phyloP scores from a whole-genome alignment of 1,140 invertebrate genomes.

The Trichonephila clavipes region DNA sequence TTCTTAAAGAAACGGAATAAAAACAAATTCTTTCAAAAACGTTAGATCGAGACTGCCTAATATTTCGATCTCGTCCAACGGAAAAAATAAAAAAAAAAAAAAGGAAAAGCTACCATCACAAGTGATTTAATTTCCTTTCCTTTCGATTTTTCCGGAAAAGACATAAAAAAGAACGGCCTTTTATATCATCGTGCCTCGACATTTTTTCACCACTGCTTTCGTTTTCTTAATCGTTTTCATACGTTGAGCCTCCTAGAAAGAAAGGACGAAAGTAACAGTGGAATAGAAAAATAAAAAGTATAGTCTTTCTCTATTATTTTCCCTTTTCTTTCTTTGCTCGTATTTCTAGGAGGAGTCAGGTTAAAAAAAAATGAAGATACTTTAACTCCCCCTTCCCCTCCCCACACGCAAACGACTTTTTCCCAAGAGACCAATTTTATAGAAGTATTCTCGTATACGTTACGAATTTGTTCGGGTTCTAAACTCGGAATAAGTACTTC shows the following conservation, averaged over 20 bases:
- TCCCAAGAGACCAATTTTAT: not conserved
- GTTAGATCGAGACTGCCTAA: conserved; percentile 50
- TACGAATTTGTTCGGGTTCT: not conserved
- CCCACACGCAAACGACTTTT: not conserved
- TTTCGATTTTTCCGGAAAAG: conserved; percentile 46
- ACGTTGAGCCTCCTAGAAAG: conserved; percentile 36
- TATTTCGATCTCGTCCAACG: conserved; percentile 39
- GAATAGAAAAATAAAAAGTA: conserved; percentile 8
- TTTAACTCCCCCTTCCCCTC: not conserved
- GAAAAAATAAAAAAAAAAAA: not conserved
- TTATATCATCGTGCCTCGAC: not conserved
- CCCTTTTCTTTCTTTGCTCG: not conserved
- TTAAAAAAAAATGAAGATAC: conserved; percentile 25
- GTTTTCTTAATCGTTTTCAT: conserved; percentile 69
- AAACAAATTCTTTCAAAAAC: not conserved
- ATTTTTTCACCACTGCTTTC: conserved; percentile 56
- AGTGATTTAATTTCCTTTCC: conserved; percentile 53
- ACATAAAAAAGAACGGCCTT: conserved; percentile 2
- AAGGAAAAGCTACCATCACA: conserved; percentile 1
- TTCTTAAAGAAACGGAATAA: not conserved
- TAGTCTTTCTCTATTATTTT: conserved; percentile 55
- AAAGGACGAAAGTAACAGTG: not conserved
- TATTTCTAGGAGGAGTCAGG: not conserved
- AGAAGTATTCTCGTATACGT: not conserved
- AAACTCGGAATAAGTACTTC: not conserved